Evolutionary conservation across 2,797 vertebrate species (phyloP), one percentile per base, ranked within the genome.

Genomic region (Silurus aristotelis): DNA sequence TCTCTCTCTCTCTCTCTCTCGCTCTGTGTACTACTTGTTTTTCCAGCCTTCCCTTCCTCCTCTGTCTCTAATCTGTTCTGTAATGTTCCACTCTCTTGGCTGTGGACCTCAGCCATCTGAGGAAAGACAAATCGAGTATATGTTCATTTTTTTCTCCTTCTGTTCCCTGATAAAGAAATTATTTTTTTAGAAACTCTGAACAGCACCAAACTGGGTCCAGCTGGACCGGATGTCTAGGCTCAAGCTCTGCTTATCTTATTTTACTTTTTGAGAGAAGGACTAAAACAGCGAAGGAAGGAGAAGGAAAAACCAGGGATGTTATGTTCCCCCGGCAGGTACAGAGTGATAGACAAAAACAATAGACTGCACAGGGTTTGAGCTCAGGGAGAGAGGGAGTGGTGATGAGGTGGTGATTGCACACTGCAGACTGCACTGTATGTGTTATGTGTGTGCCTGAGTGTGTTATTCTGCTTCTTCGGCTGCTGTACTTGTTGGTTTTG

Each of bases 151-250:
- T 89, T 83, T 79, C 25, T 43, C 31, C 14, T 48, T 72, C 87
- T 85, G 76, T 85, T 89, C 85, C 27, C 76, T 86, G 87, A 87
- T 91, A 85, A 89, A 85, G 71, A 77, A 78, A 43, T 52, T 52
- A 1, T 52, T 7, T 52, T 52, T 89, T 89, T 71, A 91, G 88
- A 91, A 90, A 91, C 86, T 90, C 80, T 64, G 84, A 84, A 63
- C 64, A 8, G 25, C 66, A 85, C 86, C 87, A 88, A 89, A 91
- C 82, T 83, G 64, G 87, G 81, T 89, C 86, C 80, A 64, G 61
- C 72, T 89, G 61, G 81, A 70, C 87, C 88, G 85, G 89, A 91
- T 89, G 89, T 90, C 88, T 82, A 64, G 83, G 82, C 84, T 83
- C 52, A 77, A 78, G 76, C 52, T 43, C 52, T 67, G 87, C 89